Base-by-base conservation (phyloP, 2,888 invertebrate species). In the Ophion slaviceki region DNA sequence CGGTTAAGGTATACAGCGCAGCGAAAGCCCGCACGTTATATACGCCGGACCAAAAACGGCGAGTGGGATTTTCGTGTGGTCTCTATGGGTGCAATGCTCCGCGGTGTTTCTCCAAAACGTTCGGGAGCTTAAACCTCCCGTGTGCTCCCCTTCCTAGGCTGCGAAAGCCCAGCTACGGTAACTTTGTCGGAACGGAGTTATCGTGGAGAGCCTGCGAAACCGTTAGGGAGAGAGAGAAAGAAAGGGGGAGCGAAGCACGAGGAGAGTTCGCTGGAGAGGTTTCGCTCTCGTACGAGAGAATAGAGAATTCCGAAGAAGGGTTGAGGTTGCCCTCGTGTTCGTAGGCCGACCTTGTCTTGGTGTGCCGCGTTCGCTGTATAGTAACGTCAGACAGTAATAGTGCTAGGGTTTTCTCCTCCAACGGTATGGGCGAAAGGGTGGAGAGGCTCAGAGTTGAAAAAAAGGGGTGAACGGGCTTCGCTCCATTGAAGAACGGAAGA, bases 41-140 rank as follows among this genome's bases (percentile, higher is more conserved):
- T 72, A 72, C 70, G 59, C 67, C 64, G 76, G 78, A 74, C 68
- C 74, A 32, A 59, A 72, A 61, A 75, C 24, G 45, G 72, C 81
- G 66, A 78, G 84, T 66, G 53, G 36, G 64, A 32, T 64, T 61
- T 76, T 79, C 71, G 53, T 62, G 68, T 40, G 80, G 77, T 80
- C 36, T 53, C 62, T 62, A 68, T 53, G 72, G 71, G 61, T 64
- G 40, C 68, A 61, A 59, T 82, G 47, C 77, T 82, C 74, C 67
- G 36, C 72, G 32, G 32, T 72, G 53, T 70, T 59, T 70, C 62
- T 68, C 83, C 77, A 87, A 89, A 90, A 89, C 88, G 89, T 91
- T 90, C 89, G 88, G 89, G 14, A 86, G 90, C 89, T 91, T 90
- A 89, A 90, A 90, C 89, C 90, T 86, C 89, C 89, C 86, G 87